A percentile compares a stretch with the other conserved stretches of the same genome.
phyloP scores from a whole-genome alignment of 2,797 vertebrate genomes.

The Lophius americanus region DNA sequence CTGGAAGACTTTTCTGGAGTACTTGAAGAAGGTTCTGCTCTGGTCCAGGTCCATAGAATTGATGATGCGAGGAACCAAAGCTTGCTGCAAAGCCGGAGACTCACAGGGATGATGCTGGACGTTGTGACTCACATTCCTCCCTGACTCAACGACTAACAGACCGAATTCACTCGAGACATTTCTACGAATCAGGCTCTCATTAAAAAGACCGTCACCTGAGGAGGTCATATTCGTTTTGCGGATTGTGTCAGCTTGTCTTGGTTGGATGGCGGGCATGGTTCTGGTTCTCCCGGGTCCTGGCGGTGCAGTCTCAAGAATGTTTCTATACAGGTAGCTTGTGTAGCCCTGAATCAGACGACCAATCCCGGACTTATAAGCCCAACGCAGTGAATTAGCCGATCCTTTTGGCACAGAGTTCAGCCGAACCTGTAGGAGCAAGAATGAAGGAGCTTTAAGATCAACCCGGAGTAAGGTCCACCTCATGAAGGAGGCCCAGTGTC shows the following conservation, averaged over 20 bases:
- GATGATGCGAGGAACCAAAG: constrained; percentile 60
- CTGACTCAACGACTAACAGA: constrained; percentile 63
- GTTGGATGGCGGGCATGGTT: not conserved
- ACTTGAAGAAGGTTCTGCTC: constrained; percentile 61
- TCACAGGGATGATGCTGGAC: constrained; percentile 68
- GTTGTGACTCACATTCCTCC: constrained; percentile 63
- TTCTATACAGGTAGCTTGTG: constrained; percentile 58
- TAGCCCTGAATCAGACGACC: constrained; percentile 56
- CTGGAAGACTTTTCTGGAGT: constrained; percentile 25
- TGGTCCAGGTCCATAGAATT: constrained; percentile 61
- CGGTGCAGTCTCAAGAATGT: constrained; percentile 56
- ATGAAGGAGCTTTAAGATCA: not conserved
- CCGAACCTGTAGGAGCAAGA: constrained; percentile 55
- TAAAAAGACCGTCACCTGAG: constrained; percentile 12
- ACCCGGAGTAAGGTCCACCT: not conserved
- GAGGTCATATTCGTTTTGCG: constrained; percentile 14
- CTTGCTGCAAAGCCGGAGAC: constrained; percentile 67
- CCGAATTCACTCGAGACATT: constrained; percentile 26
- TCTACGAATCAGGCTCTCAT: constrained; percentile 3
- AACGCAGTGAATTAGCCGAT: constrained; percentile 62
- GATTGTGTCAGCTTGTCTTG: not conserved
- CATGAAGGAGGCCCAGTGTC: not conserved
- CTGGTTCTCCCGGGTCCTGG: not conserved
- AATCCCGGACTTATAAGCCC: constrained; percentile 58
- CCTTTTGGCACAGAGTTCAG: constrained; percentile 68